phyloP scores from a whole-genome alignment of 2,888 invertebrate species.

The Deilephila porcellus region DNA sequence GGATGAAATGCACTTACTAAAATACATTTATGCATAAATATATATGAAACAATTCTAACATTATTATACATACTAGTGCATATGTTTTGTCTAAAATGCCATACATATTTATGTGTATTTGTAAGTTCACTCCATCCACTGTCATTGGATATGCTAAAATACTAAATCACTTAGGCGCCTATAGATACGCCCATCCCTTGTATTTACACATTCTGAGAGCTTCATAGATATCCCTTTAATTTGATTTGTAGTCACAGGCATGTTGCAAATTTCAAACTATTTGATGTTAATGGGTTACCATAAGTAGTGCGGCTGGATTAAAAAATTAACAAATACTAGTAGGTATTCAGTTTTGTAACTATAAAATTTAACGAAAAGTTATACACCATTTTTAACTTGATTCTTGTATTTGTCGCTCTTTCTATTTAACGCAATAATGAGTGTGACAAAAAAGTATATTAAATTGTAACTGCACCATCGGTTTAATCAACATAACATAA shows the following conservation, averaged over 20 bases:
- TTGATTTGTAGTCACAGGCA: conserved; percentile 4
- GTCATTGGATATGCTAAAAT: conserved; percentile 64
- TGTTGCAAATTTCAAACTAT: background rate
- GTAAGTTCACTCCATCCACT: conserved; percentile 63
- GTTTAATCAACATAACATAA: conserved; percentile 16
- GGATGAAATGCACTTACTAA: conserved; percentile 63
- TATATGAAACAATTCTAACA: background rate
- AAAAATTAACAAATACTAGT: background rate
- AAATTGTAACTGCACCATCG: conserved; percentile 8
- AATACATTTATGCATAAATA: conserved; percentile 25
- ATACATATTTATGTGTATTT: conserved; percentile 35
- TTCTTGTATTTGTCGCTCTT: background rate
- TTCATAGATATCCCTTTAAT: background rate
- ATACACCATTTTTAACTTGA: background rate
- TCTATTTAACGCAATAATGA: background rate
- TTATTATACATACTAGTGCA: background rate
- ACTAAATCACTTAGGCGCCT: conserved; percentile 66
- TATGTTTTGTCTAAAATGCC: conserved; percentile 6
- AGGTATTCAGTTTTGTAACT: background rate
- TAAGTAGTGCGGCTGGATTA: background rate
- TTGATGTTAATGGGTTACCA: background rate
- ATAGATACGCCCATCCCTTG: conserved; percentile 47
- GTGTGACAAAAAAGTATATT: background rate
- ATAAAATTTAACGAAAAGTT: background rate
- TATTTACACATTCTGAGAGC: conserved; percentile 19